phyloP scores from a whole-genome alignment of 2,888 invertebrate species.

The Nomada fucata region DNA sequence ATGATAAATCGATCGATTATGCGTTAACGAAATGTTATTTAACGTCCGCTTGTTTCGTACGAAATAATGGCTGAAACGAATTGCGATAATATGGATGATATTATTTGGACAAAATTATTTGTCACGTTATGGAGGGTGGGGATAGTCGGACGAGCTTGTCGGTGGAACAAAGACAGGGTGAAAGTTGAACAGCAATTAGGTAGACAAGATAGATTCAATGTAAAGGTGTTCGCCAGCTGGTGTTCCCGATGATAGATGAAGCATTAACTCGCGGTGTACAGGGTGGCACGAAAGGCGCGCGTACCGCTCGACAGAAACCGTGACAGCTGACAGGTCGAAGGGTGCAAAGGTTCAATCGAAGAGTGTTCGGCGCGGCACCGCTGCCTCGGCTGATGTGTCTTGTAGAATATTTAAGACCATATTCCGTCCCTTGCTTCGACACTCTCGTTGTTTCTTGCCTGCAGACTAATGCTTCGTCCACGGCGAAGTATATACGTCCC shows the following conservation, averaged over 20 bases:
- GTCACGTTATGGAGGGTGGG: too few species aligned
- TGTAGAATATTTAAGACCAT: constrained; percentile 75
- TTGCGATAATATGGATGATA: too few species aligned
- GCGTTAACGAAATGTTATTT: too few species aligned
- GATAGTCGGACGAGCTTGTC: background rate
- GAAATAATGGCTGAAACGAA: too few species aligned
- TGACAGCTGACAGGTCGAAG: constrained; percentile 70
- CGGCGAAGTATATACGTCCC: background rate
- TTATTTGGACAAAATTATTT: too few species aligned
- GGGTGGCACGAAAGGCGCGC: constrained; percentile 32
- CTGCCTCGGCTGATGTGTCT: constrained; percentile 68
- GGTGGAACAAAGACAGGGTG: background rate
- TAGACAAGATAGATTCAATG: too few species aligned
- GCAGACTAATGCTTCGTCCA: constrained; percentile 51
- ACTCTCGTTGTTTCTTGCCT: constrained; percentile 58
- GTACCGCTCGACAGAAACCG: constrained; percentile 59
- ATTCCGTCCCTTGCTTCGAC: constrained; percentile 55
- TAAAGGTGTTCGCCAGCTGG: constrained; percentile 15
- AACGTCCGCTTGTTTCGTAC: too few species aligned
- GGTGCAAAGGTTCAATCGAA: constrained; percentile 68
- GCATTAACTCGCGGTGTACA: constrained; percentile 58
- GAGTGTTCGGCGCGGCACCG: constrained; percentile 50
- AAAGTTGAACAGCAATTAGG: constrained; percentile 52
- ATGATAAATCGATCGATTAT: too few species aligned
- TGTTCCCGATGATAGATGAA: constrained; percentile 66